Evolutionary conservation across 2,888 invertebrate genomes (phyloP).

Genomic region (Scaptomyza polygonia): DNA sequence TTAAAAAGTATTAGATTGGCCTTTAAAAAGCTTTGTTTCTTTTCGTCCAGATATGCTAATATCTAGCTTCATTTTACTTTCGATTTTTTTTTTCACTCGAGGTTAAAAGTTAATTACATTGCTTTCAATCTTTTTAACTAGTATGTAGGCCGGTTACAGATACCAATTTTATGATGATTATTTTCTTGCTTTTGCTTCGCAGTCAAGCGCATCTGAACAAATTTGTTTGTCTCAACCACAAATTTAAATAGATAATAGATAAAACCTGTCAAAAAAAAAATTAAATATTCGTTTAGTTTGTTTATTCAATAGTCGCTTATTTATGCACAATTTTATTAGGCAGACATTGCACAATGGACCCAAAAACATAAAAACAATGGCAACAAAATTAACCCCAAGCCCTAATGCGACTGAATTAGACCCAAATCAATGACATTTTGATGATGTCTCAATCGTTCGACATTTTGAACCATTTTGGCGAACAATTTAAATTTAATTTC

Average conservation of each 20-base stretch:
- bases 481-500: conserved; percentile 77
- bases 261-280: conserved; percentile 13
- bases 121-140: conserved; percentile 20
- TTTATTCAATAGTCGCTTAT: conserved; percentile 69
- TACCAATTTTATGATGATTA: background rate
- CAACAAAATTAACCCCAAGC: conserved; percentile 26
- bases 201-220: conserved; percentile 43
- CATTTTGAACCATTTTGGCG: conserved; percentile 65
- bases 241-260: conserved; percentile 37
- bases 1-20: background rate
- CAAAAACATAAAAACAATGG: conserved; percentile 26
- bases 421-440: conserved; percentile 71
- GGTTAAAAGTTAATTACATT: conserved; percentile 24
- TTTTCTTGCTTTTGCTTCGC: conserved; percentile 11
- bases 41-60: conserved; percentile 3
- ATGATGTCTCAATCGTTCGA: conserved; percentile 72
- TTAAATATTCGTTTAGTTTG: conserved; percentile 40
- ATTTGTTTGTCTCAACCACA: conserved; percentile 37
- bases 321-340: conserved; percentile 71
- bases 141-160: background rate
- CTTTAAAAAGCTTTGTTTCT: background rate
- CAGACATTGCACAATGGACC: conserved; percentile 69
- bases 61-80: conserved; percentile 15
- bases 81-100: conserved; percentile 4
- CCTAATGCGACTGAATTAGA: conserved; percentile 2